phyloP scores from a whole-genome alignment of 2,797 vertebrate genomes.

The Lacerta bilineata region DNA sequence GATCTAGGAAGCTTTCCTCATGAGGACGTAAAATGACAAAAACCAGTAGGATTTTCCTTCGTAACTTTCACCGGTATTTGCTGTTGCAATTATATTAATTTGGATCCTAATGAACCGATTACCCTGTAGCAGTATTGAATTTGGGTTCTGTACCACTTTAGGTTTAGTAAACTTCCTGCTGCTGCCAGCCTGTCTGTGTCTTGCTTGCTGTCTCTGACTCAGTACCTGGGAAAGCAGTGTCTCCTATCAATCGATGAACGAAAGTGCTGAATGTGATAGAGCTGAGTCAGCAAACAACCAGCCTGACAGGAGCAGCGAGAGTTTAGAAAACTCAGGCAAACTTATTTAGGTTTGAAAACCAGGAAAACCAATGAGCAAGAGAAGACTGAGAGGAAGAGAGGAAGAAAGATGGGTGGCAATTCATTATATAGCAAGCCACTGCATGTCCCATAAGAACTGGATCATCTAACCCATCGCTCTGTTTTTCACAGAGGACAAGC shows the following conservation, averaged over 20 bases:
- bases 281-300: conserved; percentile 69
- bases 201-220: conserved; percentile 67
- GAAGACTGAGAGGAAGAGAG: conserved; percentile 39
- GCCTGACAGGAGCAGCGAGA: conserved; percentile 51
- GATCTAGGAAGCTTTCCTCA: background rate
- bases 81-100: conserved; percentile 40
- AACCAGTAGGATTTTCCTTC: conserved; percentile 7
- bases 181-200: conserved; percentile 73
- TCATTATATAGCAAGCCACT: background rate
- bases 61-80: background rate
- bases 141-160: conserved; percentile 51
- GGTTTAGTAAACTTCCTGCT: conserved; percentile 61
- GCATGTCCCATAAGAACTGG: background rate
- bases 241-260: conserved; percentile 80
- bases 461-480: too few relatives aligned
- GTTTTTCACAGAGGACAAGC: too few relatives aligned
- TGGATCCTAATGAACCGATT: conserved; percentile 21
- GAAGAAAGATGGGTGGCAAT: background rate
- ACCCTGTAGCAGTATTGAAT: conserved; percentile 54
- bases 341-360: conserved; percentile 42
- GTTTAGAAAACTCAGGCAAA: conserved; percentile 32
- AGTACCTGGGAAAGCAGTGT: conserved; percentile 73
- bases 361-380: background rate
- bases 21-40: conserved; percentile 3
- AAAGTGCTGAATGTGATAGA: conserved; percentile 71